Base-by-base conservation (phyloP, 2,113 vertebrate species). In the Xyliphius kryptos region DNA sequence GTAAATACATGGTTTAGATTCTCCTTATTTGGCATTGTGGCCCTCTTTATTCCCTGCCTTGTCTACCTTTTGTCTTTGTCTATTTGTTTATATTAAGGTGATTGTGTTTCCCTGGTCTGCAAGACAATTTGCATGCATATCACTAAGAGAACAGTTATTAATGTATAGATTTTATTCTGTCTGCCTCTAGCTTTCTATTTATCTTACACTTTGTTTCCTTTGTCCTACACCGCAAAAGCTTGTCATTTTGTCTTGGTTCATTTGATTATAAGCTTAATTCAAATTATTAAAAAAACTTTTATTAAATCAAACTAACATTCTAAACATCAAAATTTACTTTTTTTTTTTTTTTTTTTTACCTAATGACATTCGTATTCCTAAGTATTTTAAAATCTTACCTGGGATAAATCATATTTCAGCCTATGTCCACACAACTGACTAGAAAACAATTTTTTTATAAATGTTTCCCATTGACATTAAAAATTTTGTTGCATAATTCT, bases 1-100 rank as follows among this genome's bases (percentile, higher is more conserved):
- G 96, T 98, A 94, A 90, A 89, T 90, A 90, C 88, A 86, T 65
- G 83, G 84, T 83, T 88, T 81, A 85, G 85, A 87, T 87, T 83
- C 79, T 87, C 77, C 77, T 85, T 75, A 77, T 75, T 54, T 49
- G 20, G 41, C 59, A 53, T 70, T 60, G 41, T 56, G 47, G 57
- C 63, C 46, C 61, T 47, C 20, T 68, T 56, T 66, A 53, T 41
- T 72, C 46, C 63, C 36, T 68, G 37, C 65, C 60, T 38, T 48
- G 53, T 56, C 52, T 36, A 22, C 20, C 46, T 6, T 73, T 11
- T 63, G 54, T 66, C 63, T 59, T 14, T 71, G 36, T 61, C 62
- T 65, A 37, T 68, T 17, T 46, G 57, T 75, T 64, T 48, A 70
- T 63, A 65, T 74, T 80, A 63, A 70, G 64, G 67, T 69, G 61